Conservation (phyloP, 64 coral and sea anemone species). For the Actinia equina region DNA sequence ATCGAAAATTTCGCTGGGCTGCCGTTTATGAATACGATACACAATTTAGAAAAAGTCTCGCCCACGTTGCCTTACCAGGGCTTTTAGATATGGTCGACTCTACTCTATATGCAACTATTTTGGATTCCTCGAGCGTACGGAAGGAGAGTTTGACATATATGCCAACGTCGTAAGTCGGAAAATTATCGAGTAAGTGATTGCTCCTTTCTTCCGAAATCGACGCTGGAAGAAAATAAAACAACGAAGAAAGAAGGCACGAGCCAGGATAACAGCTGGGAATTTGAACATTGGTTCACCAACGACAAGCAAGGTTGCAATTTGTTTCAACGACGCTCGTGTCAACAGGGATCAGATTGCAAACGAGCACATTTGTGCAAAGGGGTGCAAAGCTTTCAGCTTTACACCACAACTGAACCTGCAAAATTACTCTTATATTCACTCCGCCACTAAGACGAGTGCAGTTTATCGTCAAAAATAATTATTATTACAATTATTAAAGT, state of each 20-base stretch:
- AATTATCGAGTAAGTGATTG: conserved; percentile 7
- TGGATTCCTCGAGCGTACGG: not conserved
- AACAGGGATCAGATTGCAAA: not conserved
- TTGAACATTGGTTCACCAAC: not conserved
- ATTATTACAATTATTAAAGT: no score
- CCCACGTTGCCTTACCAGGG: not conserved
- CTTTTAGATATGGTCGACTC: not conserved
- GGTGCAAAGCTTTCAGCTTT: conserved; percentile 1
- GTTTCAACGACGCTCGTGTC: not conserved
- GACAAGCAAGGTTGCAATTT: conserved; percentile 13
- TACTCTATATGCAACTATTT: conserved; percentile 8
- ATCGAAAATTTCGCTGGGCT: conserved; percentile 26
- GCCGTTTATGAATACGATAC: conserved; percentile 14
- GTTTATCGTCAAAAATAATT: no score
- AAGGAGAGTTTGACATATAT: not conserved
- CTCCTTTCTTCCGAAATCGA: not conserved
- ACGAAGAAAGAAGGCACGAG: not conserved
- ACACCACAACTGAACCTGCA: no score
- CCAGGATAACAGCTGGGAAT: not conserved
- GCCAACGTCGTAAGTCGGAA: not conserved
- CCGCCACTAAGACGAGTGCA: no score
- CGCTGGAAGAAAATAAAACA: conserved; percentile 16
- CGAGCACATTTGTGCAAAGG: conserved; percentile 12
- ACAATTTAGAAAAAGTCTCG: no score
- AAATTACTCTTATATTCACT: no score